These are phyloP conservation scores for Oegoconia quadripuncta DNA, from an alignment of 2,888 invertebrate genomes.

Conservation along the genomic window DNA sequence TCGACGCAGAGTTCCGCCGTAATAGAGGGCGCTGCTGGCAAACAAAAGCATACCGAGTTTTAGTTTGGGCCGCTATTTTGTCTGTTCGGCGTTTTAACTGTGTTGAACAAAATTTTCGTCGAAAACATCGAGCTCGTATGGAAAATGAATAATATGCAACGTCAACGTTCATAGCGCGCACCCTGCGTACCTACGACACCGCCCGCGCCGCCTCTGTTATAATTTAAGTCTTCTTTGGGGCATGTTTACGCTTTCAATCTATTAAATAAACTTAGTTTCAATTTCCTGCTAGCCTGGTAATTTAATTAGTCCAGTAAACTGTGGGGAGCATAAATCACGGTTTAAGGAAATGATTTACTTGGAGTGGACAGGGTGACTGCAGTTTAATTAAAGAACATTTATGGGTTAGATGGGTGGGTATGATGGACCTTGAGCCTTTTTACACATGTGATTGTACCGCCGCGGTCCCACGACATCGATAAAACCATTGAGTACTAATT, in stretches of 20 bases:
- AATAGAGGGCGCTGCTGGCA: slow-evolving; percentile 65
- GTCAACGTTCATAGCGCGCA: slow-evolving; percentile 33
- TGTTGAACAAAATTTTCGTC: slow-evolving; percentile 48
- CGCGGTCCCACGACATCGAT: too few species aligned
- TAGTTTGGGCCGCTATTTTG: slow-evolving; percentile 57
- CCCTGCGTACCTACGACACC: too few species aligned
- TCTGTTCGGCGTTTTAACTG: slow-evolving; percentile 59
- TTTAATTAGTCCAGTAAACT: slow-evolving; percentile 35
- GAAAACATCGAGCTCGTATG: slow-evolving; percentile 52
- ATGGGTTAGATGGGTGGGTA: neutral
- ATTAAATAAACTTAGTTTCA: slow-evolving; percentile 24
- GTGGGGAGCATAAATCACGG: slow-evolving; percentile 31
- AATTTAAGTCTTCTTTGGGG: slow-evolving; percentile 44
- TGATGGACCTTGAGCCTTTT: neutral
- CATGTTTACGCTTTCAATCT: slow-evolving; percentile 23
- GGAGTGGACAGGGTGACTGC: slow-evolving; percentile 4
- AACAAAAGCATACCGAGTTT: slow-evolving; percentile 65
- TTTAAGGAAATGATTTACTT: slow-evolving; percentile 15
- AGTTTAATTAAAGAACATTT: slow-evolving; percentile 12
- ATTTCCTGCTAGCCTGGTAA: slow-evolving; percentile 26
- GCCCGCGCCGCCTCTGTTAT: slow-evolving; percentile 31
- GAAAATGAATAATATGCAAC: slow-evolving; percentile 70
- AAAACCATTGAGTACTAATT: too few species aligned
- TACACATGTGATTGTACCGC: neutral
- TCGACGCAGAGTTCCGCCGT: slow-evolving; percentile 51